Evolutionary conservation across 1,140 invertebrate species (phyloP), one percentile per base, ranked within the genome.

Genomic region (Nasonia longicornis): DNA sequence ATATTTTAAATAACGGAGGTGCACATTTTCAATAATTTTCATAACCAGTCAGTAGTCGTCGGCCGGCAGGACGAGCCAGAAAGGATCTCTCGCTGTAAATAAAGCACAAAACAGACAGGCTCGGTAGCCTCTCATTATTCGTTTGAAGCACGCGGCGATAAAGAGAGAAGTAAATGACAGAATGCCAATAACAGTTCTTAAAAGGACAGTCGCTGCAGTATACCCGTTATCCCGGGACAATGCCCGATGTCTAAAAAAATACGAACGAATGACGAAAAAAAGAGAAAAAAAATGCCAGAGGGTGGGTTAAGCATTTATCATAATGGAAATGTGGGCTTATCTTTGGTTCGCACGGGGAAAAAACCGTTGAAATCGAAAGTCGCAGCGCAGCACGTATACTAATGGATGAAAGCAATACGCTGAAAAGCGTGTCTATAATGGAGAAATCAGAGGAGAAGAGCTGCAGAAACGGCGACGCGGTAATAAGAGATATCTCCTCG

Each of bases 111-210:
- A 58, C 52, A n/a, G 52, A 67, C 64, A 29, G 64, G 29, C 64
- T 67, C 64, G 10, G 22, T 67, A 31, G 22, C 29, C 64, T 31
- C 64, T 67, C 64, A 67, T 67, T 67, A 67, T 67, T 67, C 29
- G 29, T 67, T 67, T 67, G 64, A 67, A 67, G 29, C 29, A 26
- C 64, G 29, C 64, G 29, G 64, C 29, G 22, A 31, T 67, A 67
- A 66, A 67, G 64, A 26, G 64, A 67, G 29, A 67, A 67, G 26
- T 67, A 26, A 67, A 31, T 67, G 64, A 67, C 64, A 31, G 22
- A 26, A 16, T 67, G 64, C 64, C 64, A 67, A 67, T 67, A 67
- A 26, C 29, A 67, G 64, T 67, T 26, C 64, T 67, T 67, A 67
- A 67, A 67, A 67, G 64, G 29, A 26, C 64, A 67, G 64, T 67